Evolutionary conservation across 2,888 invertebrate species (phyloP).

Genomic region (Cataglyphis livida): DNA sequence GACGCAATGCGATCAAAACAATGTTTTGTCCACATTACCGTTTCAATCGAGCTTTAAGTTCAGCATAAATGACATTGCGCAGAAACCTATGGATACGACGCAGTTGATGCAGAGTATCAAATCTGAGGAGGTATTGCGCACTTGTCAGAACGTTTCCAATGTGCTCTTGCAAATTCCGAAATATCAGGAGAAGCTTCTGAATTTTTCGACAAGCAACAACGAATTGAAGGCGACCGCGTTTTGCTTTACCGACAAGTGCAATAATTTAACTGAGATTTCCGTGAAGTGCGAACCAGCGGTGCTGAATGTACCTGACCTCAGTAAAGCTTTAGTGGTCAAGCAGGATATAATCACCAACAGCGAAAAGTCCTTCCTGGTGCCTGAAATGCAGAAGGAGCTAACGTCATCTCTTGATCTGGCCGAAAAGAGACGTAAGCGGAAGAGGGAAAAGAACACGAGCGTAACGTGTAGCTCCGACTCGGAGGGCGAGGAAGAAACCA

Average conservation of each 20-base stretch:
- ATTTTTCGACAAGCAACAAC: conserved; percentile 77
- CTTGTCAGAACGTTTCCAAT: conserved; percentile 83
- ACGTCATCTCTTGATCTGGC: conserved; percentile 86
- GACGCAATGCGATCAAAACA: conserved; percentile 70
- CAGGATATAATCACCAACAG: conserved; percentile 70
- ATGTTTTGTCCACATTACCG: conserved; percentile 76
- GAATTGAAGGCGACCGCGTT: conserved; percentile 76
- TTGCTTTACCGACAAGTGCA: conserved; percentile 82
- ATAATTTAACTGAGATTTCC: conserved; percentile 81
- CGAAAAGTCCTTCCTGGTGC: conserved; percentile 71
- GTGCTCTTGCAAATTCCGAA: conserved; percentile 83
- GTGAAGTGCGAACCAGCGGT: conserved; percentile 82
- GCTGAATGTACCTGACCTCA: conserved; percentile 84
- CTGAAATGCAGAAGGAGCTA: conserved; percentile 78
- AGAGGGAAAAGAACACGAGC: conserved; percentile 81
- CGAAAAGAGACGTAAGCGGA: conserved; percentile 86
- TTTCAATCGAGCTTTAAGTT: conserved; percentile 80
- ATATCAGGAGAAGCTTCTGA: conserved; percentile 82
- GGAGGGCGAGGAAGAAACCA: conserved; percentile 86
- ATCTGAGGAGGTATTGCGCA: conserved; percentile 82
- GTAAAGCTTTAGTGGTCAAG: conserved; percentile 79
- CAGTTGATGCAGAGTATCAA: conserved; percentile 82
- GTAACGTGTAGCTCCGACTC: conserved; percentile 86
- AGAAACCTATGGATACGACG: conserved; percentile 76
- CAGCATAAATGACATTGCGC: conserved; percentile 76